Evolutionary conservation across 2,797 vertebrate genomes (phyloP).

Genomic region (Oreochromis grahami): DNA sequence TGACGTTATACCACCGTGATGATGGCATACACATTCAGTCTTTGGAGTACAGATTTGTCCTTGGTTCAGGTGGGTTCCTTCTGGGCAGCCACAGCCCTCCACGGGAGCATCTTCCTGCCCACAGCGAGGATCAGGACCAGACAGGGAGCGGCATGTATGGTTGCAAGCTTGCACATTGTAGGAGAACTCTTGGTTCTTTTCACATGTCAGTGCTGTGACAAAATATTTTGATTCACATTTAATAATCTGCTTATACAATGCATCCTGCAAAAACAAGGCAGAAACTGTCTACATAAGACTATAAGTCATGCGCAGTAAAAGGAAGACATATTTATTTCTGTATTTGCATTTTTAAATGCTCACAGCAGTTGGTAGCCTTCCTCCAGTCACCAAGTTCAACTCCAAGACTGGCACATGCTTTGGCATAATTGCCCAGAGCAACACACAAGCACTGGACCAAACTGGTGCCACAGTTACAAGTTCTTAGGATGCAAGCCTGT

Average conservation of each 20-base stretch:
- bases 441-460: constrained; percentile 57
- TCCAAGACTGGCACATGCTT: constrained; percentile 66
- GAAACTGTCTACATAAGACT: not conserved
- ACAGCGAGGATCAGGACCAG: constrained; percentile 57
- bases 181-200: constrained; percentile 62
- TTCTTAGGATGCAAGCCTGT: constrained; percentile 67
- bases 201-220: constrained; percentile 53
- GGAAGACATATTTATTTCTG: not conserved
- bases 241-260: not conserved
- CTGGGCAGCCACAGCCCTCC: constrained; percentile 73
- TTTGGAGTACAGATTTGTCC: constrained; percentile 44
- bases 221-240: not conserved
- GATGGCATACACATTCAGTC: constrained; percentile 53
- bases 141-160: constrained; percentile 66
- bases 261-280: not conserved
- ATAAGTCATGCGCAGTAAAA: not conserved
- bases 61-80: constrained; percentile 61
- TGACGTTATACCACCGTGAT: constrained; percentile 4
- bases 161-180: constrained; percentile 64
- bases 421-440: constrained; percentile 69
- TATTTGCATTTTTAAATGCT: constrained; percentile 26
- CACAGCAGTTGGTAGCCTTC: constrained; percentile 60
- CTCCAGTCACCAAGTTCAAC: constrained; percentile 70
- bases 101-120: constrained; percentile 31
- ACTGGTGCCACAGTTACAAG: constrained; percentile 51